Evolutionary conservation across 2,888 invertebrate genomes (phyloP).

Genomic region (Drosophila histrio): DNA sequence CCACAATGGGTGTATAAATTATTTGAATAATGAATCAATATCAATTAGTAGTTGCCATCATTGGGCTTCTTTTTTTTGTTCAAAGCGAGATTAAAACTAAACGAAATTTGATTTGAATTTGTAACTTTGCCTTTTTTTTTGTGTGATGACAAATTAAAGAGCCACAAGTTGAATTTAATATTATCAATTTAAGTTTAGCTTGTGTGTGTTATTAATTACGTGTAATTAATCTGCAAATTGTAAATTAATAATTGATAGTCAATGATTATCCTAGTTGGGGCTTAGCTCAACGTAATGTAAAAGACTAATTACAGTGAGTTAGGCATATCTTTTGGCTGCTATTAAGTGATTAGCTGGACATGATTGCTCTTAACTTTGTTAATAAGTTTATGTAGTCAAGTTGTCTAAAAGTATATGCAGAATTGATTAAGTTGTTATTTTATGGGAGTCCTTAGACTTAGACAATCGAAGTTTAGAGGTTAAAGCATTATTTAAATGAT

Average conservation of each 20-base stretch:
- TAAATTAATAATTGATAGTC: slow-evolving; percentile 2
- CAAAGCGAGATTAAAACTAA: slow-evolving; percentile 15
- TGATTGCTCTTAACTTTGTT: neutral
- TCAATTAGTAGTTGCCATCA: slow-evolving; percentile 43
- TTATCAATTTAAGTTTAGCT: neutral
- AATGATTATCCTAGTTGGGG: neutral
- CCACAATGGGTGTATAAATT: slow-evolving; percentile 2
- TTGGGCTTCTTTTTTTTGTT: slow-evolving; percentile 1
- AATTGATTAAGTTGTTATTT: neutral
- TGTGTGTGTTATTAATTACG: neutral
- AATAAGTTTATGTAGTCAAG: neutral
- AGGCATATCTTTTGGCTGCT: neutral
- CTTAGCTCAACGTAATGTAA: neutral
- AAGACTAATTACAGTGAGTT: neutral
- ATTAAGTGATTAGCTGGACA: neutral
- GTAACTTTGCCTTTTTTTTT: neutral
- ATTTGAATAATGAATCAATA: slow-evolving; percentile 32
- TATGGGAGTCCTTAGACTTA: neutral
- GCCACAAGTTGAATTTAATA: neutral
- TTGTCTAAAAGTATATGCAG: neutral
- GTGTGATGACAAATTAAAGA: slow-evolving; percentile 1
- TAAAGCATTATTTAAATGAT: neutral
- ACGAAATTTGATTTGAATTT: slow-evolving; percentile 24
- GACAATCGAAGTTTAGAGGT: neutral
- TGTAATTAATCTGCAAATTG: neutral